Conservation (phyloP, 2,888 invertebrate species). For the Drosophila subsilvestris region DNA sequence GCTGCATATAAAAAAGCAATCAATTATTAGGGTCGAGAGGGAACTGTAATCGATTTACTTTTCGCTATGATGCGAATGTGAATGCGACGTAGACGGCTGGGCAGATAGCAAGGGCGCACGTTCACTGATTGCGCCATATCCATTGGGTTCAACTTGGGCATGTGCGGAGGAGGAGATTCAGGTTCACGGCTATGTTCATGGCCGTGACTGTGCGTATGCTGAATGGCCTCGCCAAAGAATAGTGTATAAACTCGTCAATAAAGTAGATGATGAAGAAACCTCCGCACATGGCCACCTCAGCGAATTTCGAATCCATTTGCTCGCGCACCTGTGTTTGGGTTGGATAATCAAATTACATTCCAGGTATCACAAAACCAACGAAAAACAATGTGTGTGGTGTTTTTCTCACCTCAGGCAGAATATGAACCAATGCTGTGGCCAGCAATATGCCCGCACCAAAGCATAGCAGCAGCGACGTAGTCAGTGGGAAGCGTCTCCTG, state of each 20-base stretch:
- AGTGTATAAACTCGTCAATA: slow-evolving; percentile 90
- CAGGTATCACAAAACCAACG: not conserved
- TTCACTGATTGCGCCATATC: slow-evolving; percentile 75
- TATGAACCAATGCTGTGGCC: slow-evolving; percentile 91
- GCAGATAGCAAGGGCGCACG: slow-evolving; percentile 42
- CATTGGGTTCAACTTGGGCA: slow-evolving; percentile 21
- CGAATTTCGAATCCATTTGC: slow-evolving; percentile 85
- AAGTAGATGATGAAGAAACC: slow-evolving; percentile 90
- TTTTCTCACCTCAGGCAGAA: slow-evolving; percentile 89
- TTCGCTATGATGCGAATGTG: slow-evolving; percentile 8
- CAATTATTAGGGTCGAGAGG: slow-evolving; percentile 8
- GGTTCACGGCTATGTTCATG: slow-evolving; percentile 2
- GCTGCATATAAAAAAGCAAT: slow-evolving; percentile 22
- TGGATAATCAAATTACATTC: slow-evolving; percentile 7
- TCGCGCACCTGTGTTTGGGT: slow-evolving; percentile 84
- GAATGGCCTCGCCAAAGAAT: slow-evolving; percentile 85
- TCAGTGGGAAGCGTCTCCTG: slow-evolving; percentile 86
- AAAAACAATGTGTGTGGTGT: not conserved
- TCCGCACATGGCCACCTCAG: slow-evolving; percentile 88
- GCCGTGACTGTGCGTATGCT: slow-evolving; percentile 64
- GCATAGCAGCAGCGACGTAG: slow-evolving; percentile 89
- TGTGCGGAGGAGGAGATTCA: not conserved
- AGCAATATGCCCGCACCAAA: slow-evolving; percentile 92
- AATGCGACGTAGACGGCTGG: slow-evolving; percentile 4
- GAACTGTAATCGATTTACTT: slow-evolving; percentile 15